A percentile compares a stretch with the other conserved stretches of the same genome.
Conservation (phyloP, 2,113 vertebrate species). For the Tachycineta bicolor region DNA sequence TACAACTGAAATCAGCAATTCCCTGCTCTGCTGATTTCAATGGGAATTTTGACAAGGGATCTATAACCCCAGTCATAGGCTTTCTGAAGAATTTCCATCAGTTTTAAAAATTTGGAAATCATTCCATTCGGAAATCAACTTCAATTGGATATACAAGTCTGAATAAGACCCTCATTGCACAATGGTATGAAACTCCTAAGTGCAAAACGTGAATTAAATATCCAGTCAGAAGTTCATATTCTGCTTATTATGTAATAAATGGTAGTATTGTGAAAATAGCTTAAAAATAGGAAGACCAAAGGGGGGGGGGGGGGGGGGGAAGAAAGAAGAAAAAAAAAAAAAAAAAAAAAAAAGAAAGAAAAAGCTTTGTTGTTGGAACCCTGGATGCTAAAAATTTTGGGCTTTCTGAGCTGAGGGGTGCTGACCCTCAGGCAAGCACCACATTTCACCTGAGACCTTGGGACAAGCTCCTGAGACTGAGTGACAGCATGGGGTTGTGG, state of each 20-base stretch:
- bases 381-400: too few relatives aligned
- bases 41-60: not conserved
- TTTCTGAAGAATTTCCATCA: not conserved
- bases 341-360: rapidly evolving
- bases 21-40: not conserved
- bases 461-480: too few relatives aligned
- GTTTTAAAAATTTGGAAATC: not conserved
- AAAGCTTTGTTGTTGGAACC: not conserved
- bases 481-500: too few relatives aligned
- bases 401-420: too few relatives aligned
- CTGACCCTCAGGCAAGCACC: too few relatives aligned
- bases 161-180: not conserved
- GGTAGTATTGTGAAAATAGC: not conserved
- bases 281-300: not conserved
- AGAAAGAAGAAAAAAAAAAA: too few relatives aligned
- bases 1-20: not conserved
- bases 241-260: not conserved
- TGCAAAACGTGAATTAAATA: not conserved
- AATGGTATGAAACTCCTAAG: not conserved
- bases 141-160: not conserved
- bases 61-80: not conserved
- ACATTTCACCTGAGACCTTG: too few relatives aligned
- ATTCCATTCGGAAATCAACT: not conserved
- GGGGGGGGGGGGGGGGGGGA: too few relatives aligned
- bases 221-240: not conserved